Conservation (phyloP, 1,140 invertebrate species). For the Drosophila nikananu region DNA sequence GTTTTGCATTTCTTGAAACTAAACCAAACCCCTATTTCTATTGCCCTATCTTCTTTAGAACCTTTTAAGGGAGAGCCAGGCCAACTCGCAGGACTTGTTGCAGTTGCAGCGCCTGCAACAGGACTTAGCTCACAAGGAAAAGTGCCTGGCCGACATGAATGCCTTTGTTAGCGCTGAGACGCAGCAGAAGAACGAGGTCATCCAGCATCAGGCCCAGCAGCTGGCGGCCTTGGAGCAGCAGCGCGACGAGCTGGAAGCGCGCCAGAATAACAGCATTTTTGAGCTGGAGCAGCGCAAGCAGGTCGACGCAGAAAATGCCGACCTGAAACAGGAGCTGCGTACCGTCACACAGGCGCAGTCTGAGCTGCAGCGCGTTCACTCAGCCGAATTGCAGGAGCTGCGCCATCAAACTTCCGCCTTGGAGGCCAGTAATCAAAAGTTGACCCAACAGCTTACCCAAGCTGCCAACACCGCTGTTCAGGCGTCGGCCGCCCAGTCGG, state of each 20-base stretch:
- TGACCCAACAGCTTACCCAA: conserved; percentile 50
- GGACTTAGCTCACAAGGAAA: conserved; percentile 76
- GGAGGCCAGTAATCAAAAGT: conserved; percentile 49
- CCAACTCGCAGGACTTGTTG: conserved; percentile 73
- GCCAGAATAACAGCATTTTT: conserved; percentile 77
- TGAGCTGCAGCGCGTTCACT: conserved; percentile 56
- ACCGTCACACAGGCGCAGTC: conserved; percentile 56
- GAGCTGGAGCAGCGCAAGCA: conserved; percentile 78
- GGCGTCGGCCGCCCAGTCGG: conserved; percentile 56
- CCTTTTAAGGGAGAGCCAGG: conserved; percentile 72
- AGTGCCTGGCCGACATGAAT: conserved; percentile 73
- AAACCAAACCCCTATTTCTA: no score
- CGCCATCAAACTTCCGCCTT: conserved; percentile 42
- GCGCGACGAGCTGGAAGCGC: conserved; percentile 76
- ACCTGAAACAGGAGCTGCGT: conserved; percentile 73
- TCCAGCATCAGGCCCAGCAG: conserved; percentile 66
- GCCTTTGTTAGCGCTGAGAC: conserved; percentile 73
- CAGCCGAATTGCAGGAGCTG: conserved; percentile 65
- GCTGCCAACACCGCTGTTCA: conserved; percentile 58
- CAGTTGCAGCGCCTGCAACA: conserved; percentile 79
- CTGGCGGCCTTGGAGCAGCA: conserved; percentile 68
- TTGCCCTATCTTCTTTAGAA: background rate
- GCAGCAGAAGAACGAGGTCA: conserved; percentile 73
- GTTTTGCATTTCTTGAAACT: background rate
- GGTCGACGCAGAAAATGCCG: conserved; percentile 70